These are phyloP conservation scores for Gobionotothen gibberifrons DNA, from an alignment of 2,797 vertebrate genomes.

Conservation along the genomic window DNA sequence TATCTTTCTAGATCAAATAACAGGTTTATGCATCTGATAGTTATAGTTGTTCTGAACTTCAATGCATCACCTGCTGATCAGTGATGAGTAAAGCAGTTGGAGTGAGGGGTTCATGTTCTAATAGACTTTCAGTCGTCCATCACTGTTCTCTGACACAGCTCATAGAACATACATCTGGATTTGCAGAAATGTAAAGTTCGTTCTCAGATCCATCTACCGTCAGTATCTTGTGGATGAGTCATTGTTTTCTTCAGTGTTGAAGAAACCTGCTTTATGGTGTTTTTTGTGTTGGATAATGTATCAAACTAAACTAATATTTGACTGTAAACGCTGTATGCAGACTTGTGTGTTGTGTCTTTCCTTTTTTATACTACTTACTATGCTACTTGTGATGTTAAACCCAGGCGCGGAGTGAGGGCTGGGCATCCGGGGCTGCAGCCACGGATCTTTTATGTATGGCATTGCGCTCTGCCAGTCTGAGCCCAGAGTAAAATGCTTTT, in stretches of 20 bases:
- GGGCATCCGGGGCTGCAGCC: too few relatives aligned
- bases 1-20: slow-evolving; percentile 13
- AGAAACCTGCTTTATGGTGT: slow-evolving; percentile 31
- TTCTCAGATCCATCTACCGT: not conserved
- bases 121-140: slow-evolving; percentile 2
- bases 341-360: slow-evolving; percentile 24
- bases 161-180: slow-evolving; percentile 8
- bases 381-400: too few relatives aligned
- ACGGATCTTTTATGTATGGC: too few relatives aligned
- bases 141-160: slow-evolving; percentile 10
- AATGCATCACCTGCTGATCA: slow-evolving; percentile 26
- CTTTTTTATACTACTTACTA: not conserved
- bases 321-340: slow-evolving; percentile 58
- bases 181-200: slow-evolving; percentile 9
- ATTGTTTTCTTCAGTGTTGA: slow-evolving; percentile 19
- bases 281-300: slow-evolving; percentile 54
- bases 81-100: slow-evolving; percentile 4
- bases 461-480: too few relatives aligned
- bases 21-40: slow-evolving; percentile 11
- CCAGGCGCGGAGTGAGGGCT: too few relatives aligned
- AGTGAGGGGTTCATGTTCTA: slow-evolving; percentile 19
- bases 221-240: slow-evolving; percentile 5
- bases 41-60: not conserved
- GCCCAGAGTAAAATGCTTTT: too few relatives aligned
- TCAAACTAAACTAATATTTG: slow-evolving; percentile 41